phyloP scores from a whole-genome alignment of 2,888 invertebrate genomes.

The Mycogona germanica region DNA sequence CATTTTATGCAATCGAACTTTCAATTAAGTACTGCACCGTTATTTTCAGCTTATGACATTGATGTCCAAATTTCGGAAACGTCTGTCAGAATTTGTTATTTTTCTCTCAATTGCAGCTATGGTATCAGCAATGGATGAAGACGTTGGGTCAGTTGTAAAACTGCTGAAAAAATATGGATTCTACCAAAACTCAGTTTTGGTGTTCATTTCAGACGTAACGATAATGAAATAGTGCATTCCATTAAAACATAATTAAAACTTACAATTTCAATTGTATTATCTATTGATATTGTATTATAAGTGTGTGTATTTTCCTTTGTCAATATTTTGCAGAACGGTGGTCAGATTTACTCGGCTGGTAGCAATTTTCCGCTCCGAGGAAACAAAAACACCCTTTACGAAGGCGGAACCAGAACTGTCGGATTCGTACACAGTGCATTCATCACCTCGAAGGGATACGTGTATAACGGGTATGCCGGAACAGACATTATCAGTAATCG shows the following conservation, averaged over 20 bases:
- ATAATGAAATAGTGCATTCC: not conserved
- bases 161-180: constrained; percentile 9
- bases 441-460: constrained; percentile 14
- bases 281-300: not conserved
- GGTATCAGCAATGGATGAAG: constrained; percentile 12
- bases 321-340: constrained; percentile 12
- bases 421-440: constrained; percentile 16
- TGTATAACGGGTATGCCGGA: constrained; percentile 13
- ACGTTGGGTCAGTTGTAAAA: constrained; percentile 3
- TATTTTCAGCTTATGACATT: too few relatives aligned
- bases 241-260: not conserved
- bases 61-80: too few relatives aligned
- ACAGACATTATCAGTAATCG: too few relatives aligned
- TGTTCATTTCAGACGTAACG: constrained; percentile 12
- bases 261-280: not conserved
- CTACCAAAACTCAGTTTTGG: constrained; percentile 7
- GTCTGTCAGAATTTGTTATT: not conserved
- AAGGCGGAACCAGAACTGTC: constrained; percentile 13
- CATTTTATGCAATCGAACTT: too few relatives aligned
- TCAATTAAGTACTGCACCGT: too few relatives aligned
- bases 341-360: constrained; percentile 10
- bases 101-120: constrained; percentile 1
- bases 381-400: constrained; percentile 14
- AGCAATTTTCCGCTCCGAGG: constrained; percentile 16
- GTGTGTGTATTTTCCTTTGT: not conserved